A percentile compares a stretch with the other conserved stretches of the same genome.
phyloP scores from a whole-genome alignment of 2,113 vertebrate species.

The Zapus hudsonius region DNA sequence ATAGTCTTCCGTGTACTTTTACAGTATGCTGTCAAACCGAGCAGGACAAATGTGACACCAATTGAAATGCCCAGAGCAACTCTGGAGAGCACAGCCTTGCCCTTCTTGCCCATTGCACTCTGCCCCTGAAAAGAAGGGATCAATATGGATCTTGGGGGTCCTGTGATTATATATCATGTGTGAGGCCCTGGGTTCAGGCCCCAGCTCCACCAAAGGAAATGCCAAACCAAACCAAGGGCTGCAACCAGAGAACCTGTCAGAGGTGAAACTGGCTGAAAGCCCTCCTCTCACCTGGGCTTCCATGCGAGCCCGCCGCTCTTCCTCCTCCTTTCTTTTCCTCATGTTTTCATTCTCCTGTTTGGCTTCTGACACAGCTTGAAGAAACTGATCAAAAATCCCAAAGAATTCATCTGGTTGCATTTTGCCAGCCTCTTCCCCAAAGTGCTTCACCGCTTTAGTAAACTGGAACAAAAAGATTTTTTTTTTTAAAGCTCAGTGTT shows the following conservation, averaged over 20 bases:
- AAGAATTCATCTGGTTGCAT: conserved; percentile 99
- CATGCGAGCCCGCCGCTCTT: conserved; percentile 96
- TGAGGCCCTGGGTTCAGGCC: neutral
- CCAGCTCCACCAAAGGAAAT: neutral
- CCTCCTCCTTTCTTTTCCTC: conserved; percentile 96
- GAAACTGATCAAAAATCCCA: conserved; percentile 98
- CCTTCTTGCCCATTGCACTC: neutral
- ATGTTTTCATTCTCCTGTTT: conserved; percentile 99
- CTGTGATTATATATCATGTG: neutral
- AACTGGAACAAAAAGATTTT: conserved; percentile 85
- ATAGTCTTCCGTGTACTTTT: too few relatives aligned
- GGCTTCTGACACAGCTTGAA: conserved; percentile 95
- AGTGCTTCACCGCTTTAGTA: conserved; percentile 94
- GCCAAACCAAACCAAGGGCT: neutral
- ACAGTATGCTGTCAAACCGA: neutral
- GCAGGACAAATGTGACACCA: neutral
- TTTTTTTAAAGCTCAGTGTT: conserved; percentile 18
- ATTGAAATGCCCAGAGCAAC: neutral
- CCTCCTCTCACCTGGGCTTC: conserved; percentile 92
- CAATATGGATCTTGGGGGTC: neutral
- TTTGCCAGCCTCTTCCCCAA: conserved; percentile 94
- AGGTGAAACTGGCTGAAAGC: rapidly evolving
- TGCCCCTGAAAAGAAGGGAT: neutral
- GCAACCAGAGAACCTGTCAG: rapidly evolving
- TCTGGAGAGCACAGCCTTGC: too few relatives aligned